Evolutionary conservation across 1,140 invertebrate genomes (phyloP), one percentile per base, ranked within the genome.

Genomic region (Bradysia coprophila): DNA sequence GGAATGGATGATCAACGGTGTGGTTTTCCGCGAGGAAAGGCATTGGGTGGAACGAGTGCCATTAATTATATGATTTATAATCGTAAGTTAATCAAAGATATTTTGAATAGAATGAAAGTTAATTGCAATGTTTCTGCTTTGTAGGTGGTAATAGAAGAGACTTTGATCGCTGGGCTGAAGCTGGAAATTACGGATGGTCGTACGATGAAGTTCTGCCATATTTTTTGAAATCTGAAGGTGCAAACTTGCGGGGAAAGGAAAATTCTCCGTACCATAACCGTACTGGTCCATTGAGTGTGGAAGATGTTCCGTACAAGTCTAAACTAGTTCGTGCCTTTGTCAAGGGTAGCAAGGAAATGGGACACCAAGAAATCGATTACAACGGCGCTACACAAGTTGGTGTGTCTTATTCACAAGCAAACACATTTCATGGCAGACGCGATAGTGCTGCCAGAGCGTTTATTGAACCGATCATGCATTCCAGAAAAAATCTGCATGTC

Each of bases 21-120:
- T 47, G 67, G 61, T 23, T 68, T 71, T 64, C 71, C 74, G 0
- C 56, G 72, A 39, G 76, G 76, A 2, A 74, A 67, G 50, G 71
- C 66, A 0, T 51, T 82, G 2, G 86, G 86, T 1, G 86, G 86
- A 1, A 72, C 73, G 1, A 81, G 77, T 18, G 73, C 80, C 2
- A 72, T 91, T 18, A 91, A 92, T 55, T 84, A 76, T 40, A 87
- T 91, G 82, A 77, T 88, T n/a, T 90, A 91, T 55, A 78, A 85
- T 1, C 67, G 89, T n/a, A n/a, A n/a, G n/a, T n/a, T n/a, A n/a
- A n/a, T n/a, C n/a, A n/a, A n/a, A n/a, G n/a, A n/a, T n/a, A n/a
- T n/a, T n/a, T n/a, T n/a, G n/a, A n/a, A n/a, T n/a, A n/a, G n/a
- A n/a, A n/a, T n/a, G n/a, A n/a, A n/a, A n/a, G n/a, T n/a, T n/a